Base-by-base conservation (phyloP, 2,797 vertebrate species). In the Pachyuromys duprasi region DNA sequence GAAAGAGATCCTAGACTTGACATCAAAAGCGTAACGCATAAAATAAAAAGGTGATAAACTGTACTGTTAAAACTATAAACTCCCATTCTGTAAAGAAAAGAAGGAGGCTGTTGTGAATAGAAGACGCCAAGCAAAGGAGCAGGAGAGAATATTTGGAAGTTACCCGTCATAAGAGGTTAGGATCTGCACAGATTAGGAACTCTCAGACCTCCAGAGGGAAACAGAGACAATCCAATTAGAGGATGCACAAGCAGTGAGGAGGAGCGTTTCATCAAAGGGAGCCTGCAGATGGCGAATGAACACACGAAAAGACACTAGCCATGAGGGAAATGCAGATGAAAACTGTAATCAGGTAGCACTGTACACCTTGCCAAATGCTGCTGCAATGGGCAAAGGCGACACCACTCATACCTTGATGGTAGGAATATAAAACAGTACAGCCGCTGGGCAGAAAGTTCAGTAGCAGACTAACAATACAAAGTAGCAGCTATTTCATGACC, bases 181-280 rank as follows among this genome's bases (percentile, higher is more conserved):
- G 55, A 72, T 57, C 82, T 88, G 55, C 70, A 49, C 86, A 74
- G 36, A 89, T 24, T 63, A 45, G 88, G 12, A 91, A 67, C 36
- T 74, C 72, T 91, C 49, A 69, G 57, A 62, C 93, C 67, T 86
- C 74, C 14, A 86, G 39, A 89, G 74, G 24, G 74, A 91, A 79
- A 74, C 69, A 55, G 28, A 90, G 83, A 74, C 55, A 69, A 36
- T 57, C 53, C 80, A 91, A 88, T 84, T 91, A 74, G 94, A 93
- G 82, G 57, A 49, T 45, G 49, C 69, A 39, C 72, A 93, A 83
- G 88, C 90, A 36, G 53, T 11, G 55, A 39, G 49, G 90, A 86
- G 70, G 90, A 65, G 81, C 70, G 55, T 67, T 90, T 49, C 62
- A 65, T 86, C 67, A 87, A 90, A 83, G 63, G 81, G 39, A 83